Evolutionary conservation across 1,140 invertebrate species (phyloP), one percentile per base, ranked within the genome.

Genomic region (Paracyclopina nana): DNA sequence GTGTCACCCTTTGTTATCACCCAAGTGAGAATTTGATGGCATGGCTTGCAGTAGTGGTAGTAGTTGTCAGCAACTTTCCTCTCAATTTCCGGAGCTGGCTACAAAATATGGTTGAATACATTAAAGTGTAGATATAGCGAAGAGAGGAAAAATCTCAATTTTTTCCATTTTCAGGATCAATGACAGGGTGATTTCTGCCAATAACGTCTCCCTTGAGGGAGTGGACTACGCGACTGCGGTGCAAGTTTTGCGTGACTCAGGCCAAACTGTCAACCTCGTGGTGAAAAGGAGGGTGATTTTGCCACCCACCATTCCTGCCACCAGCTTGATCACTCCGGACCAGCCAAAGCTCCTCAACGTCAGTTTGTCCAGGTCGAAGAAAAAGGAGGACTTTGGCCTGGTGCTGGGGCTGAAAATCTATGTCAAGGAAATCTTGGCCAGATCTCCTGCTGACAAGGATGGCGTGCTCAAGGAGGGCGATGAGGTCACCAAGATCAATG

Each of bases 301-400:
- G 29, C 65, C 72, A 55, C 61, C 64, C 60, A 30, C 8, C n/a
- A n/a, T n/a, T n/a, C n/a, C n/a, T n/a, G n/a, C n/a, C n/a, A n/a
- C n/a, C n/a, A n/a, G n/a, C n/a, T n/a, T n/a, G n/a, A 30, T n/a
- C 6, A 43, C 57, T 8, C 51, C 71, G 6, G 73, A 76, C 60
- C n/a, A n/a, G n/a, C 74, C 67, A 55, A 74, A 70, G 50, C 80
- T 72, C 59, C 72, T 76, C 44, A 81, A 79, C 60, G 72, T 94
- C 3, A 82, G 82, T 0, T 70, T 96, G 0, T 79, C 77, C 11
- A 91, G 88, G 63, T 83, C 78, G 57, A 84, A 79, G 60, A 94
- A 94, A 65, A 96, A 95, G 68, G 91, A 96, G 68, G 90, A 97
- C 68, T 96, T 92, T 63, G 94, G 94, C 1, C 76, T 98, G 52